Percentiles rank a stretch among this genome's conserved stretches.
Evolutionary conservation across 1,140 invertebrate species (phyloP).

Genomic region (Capitella teleta): DNA sequence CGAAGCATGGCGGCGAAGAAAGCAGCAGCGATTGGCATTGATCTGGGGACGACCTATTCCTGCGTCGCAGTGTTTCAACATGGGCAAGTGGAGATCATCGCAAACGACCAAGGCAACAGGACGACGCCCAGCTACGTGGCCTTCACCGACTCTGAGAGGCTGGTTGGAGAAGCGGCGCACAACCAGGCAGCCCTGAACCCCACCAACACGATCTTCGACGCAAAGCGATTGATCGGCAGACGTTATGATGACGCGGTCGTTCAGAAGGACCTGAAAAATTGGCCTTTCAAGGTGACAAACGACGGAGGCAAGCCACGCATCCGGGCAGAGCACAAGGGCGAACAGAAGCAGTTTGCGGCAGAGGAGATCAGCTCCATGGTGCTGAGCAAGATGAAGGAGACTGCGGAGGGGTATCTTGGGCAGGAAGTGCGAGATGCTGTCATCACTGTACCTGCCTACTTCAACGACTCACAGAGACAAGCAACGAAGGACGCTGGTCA

Average conservation of each 20-base stretch:
- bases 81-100: slow-evolving; percentile 68
- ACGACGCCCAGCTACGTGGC: slow-evolving; percentile 86
- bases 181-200: slow-evolving; percentile 69
- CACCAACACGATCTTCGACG: slow-evolving; percentile 86
- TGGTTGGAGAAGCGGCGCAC: slow-evolving; percentile 68
- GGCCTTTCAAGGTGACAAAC: slow-evolving; percentile 66
- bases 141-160: slow-evolving; percentile 74
- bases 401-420: slow-evolving; percentile 85
- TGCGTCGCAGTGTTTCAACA: slow-evolving; percentile 50
- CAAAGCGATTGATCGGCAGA: slow-evolving; percentile 65
- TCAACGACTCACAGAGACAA: slow-evolving; percentile 47
- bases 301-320: slow-evolving; percentile 60
- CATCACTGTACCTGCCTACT: slow-evolving; percentile 46
- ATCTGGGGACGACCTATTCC: slow-evolving; percentile 48
- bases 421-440: slow-evolving; percentile 40
- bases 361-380: slow-evolving; percentile 88
- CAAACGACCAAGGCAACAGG: slow-evolving; percentile 82
- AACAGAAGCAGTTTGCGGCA: slow-evolving; percentile 77
- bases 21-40: slow-evolving; percentile 44
- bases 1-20: no score
- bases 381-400: slow-evolving; percentile 76
- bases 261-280: slow-evolving; percentile 51
- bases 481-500: slow-evolving; percentile 47
- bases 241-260: slow-evolving; percentile 63
- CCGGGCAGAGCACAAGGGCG: slow-evolving; percentile 72